These are phyloP conservation scores for Eulemur rubriventer DNA, from an alignment of 2,797 vertebrate species.

Conservation along the genomic window DNA sequence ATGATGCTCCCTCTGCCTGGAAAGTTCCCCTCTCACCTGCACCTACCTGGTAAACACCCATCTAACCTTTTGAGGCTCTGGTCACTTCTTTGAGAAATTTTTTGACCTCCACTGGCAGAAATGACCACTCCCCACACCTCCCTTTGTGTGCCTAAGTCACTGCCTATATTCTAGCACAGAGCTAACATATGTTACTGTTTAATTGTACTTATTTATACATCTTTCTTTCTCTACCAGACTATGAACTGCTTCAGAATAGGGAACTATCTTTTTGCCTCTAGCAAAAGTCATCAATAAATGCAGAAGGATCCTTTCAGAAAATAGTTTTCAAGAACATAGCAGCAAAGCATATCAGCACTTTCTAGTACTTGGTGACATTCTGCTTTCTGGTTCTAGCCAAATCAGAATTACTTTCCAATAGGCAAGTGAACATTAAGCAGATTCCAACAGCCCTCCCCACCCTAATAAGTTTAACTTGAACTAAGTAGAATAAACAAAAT, in stretches of 20 bases:
- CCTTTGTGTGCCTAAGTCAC: neutral
- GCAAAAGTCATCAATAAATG: neutral
- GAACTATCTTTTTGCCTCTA: neutral
- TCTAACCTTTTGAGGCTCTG: neutral
- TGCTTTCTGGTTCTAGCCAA: neutral
- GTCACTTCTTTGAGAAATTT: neutral
- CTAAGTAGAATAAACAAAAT: slow-evolving; percentile 50
- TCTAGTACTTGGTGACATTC: neutral
- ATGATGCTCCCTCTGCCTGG: neutral
- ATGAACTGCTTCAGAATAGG: neutral
- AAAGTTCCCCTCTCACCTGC: neutral
- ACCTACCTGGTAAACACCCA: neutral
- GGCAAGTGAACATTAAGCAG: neutral
- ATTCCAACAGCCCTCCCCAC: neutral
- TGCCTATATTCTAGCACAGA: too few relatives aligned
- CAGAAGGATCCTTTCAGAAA: neutral
- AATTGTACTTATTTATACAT: neutral
- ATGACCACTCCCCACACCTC: neutral
- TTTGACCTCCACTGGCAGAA: neutral
- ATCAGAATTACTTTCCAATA: neutral
- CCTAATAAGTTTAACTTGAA: neutral
- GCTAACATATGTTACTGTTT: neutral
- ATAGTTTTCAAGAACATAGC: neutral
- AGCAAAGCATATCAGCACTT: neutral
- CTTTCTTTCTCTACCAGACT: neutral